Evolutionary conservation across 2,888 invertebrate species (phyloP), one percentile per base, ranked within the genome.

Genomic region (Pandemis heparana): DNA sequence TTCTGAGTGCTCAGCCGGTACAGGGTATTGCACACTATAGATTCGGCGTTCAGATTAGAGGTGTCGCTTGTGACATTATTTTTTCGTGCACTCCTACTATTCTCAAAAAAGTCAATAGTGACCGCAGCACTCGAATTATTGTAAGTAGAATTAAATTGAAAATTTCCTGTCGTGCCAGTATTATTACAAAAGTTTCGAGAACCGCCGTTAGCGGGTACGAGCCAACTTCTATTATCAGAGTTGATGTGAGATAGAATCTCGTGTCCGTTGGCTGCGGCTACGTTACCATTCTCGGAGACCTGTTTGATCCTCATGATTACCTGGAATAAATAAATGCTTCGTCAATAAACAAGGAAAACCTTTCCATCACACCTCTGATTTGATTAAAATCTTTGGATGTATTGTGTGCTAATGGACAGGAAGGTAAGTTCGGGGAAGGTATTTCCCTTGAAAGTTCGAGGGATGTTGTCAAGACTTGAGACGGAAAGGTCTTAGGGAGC

Each of bases 221-320:
- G 78, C 90, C 89, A 89, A 78, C 78, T 81, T 66, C 83, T 84
- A 74, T 81, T 82, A 66, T 82, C 81, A 38, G 82, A 75, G 77
- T 84, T 85, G 78, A 80, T 81, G 75, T 81, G 83, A 67, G 84
- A 83, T 65, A 79, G 75, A 74, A 81, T 77, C 75, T 83, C 83
- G 79, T 83, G 83, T 68, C 79, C 79, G 71, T 84, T 83, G 70
- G 83, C 80, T 68, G 84, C 76, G 70, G 83, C 80, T 75, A 89
- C 78, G 83, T 92, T 92, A 77, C 93, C 92, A 80, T 93, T 93
- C 76, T 91, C 89, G 84, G 76, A 79, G 74, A 79, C 81, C 76
- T 81, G 85, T 80, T 85, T 84, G 83, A 92, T 89, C 87, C 84
- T 90, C 94, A 94, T 94, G 84, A 78, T 90, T 88, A 86, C 82